Percentiles rank a stretch among this genome's conserved stretches.
Evolutionary conservation across 2,888 invertebrate species (phyloP).

Genomic region (Microctonus brassicae): DNA sequence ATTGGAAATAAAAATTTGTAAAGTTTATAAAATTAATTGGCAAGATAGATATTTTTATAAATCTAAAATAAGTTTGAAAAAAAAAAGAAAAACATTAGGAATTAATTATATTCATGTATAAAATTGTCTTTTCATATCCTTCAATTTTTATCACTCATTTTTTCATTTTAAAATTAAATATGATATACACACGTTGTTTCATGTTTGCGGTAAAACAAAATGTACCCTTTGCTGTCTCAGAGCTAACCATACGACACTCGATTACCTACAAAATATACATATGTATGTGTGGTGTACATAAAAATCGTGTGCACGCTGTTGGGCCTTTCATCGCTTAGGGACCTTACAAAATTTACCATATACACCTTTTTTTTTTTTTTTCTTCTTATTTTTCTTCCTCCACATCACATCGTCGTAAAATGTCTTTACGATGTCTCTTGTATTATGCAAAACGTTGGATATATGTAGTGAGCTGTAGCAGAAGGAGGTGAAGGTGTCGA

Average conservation of each 20-base stretch:
- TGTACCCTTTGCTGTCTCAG: not conserved
- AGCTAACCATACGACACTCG: conserved; percentile 13
- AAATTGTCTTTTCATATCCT: too few species aligned
- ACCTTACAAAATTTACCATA: conserved; percentile 45
- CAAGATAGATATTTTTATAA: too few species aligned
- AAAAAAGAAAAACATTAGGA: too few species aligned
- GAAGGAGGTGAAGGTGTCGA: not conserved
- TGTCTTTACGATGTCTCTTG: conserved; percentile 52
- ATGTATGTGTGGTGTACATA: conserved; percentile 15
- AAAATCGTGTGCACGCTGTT: not conserved
- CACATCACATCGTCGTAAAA: conserved; percentile 47
- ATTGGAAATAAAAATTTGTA: too few species aligned
- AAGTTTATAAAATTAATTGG: too few species aligned
- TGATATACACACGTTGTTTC: not conserved
- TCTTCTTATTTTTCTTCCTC: conserved; percentile 21
- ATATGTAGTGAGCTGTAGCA: conserved; percentile 33
- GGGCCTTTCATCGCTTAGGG: conserved; percentile 32
- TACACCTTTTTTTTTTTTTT: conserved; percentile 19
- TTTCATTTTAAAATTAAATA: not conserved
- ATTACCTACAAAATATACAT: conserved; percentile 22
- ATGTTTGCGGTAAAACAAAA: not conserved
- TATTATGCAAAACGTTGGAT: conserved; percentile 49
- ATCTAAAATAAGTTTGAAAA: too few species aligned
- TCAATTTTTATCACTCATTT: too few species aligned
- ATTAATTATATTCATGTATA: too few species aligned